phyloP scores from a whole-genome alignment of 2,888 invertebrate genomes.

The Lasioglossum morio region DNA sequence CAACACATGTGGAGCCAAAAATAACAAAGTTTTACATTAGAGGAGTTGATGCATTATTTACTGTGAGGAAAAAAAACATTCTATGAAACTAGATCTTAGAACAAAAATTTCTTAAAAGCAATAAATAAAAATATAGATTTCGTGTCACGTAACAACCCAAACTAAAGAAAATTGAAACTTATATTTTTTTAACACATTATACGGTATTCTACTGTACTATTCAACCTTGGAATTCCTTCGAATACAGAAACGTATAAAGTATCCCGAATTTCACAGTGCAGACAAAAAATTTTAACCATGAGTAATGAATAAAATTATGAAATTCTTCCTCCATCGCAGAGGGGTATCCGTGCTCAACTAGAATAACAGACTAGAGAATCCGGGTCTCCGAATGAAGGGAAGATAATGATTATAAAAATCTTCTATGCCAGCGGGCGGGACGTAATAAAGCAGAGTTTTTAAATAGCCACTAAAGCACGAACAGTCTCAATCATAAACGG shows the following conservation, averaged over 20 bases:
- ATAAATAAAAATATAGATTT: too few relatives aligned
- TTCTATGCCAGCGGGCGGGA: slow-evolving; percentile 65
- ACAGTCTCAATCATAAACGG: slow-evolving; percentile 78
- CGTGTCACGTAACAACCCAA: too few relatives aligned
- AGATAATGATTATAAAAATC: slow-evolving; percentile 71
- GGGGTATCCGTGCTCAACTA: slow-evolving; percentile 10
- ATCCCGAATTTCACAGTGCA: neutral
- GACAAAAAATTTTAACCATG: slow-evolving; percentile 27
- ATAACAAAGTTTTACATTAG: too few relatives aligned
- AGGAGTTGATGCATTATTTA: too few relatives aligned
- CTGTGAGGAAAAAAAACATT: too few relatives aligned
- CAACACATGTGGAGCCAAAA: too few relatives aligned
- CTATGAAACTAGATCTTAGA: too few relatives aligned
- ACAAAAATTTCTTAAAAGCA: too few relatives aligned
- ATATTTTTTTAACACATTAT: neutral
- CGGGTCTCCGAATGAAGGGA: slow-evolving; percentile 43
- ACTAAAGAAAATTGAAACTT: too few relatives aligned
- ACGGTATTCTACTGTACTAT: neutral
- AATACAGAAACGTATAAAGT: neutral
- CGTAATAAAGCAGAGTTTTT: slow-evolving; percentile 76
- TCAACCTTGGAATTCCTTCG: neutral
- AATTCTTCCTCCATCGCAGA: slow-evolving; percentile 3
- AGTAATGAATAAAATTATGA: slow-evolving; percentile 40
- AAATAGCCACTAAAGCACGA: slow-evolving; percentile 75
- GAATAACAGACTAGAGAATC: slow-evolving; percentile 51